These are phyloP conservation scores for Schizaphis graminum DNA, from an alignment of 2,888 invertebrate species.

Conservation along the genomic window DNA sequence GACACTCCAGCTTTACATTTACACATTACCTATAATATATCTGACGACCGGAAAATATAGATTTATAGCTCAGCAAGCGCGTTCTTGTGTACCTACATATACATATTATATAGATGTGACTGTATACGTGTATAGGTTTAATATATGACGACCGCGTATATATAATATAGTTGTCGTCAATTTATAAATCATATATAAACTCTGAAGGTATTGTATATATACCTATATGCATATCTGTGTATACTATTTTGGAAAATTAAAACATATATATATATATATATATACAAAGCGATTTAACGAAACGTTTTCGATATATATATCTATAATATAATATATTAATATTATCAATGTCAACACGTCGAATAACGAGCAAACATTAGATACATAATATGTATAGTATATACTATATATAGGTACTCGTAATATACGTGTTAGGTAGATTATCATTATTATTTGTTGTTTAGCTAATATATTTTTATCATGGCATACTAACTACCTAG, in stretches of 20 bases:
- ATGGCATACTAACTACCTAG: no score
- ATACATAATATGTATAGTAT: not conserved
- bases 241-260: slow-evolving; percentile 24
- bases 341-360: not conserved
- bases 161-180: no score
- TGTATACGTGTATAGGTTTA: not conserved
- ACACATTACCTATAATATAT: not conserved
- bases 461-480: not conserved
- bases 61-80: slow-evolving; percentile 10
- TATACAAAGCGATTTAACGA: not conserved
- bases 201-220: no score
- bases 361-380: not conserved
- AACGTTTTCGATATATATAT: not conserved
- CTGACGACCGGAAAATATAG: slow-evolving; percentile 22
- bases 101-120: not conserved
- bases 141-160: not conserved
- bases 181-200: not conserved
- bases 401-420: not conserved
- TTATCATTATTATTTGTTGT: not conserved
- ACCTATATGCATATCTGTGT: not conserved
- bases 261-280: not conserved
- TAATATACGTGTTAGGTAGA: not conserved
- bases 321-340: not conserved
- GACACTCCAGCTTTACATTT: not conserved
- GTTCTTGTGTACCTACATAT: not conserved